Conservation (phyloP, 37 sponge, comb jelly and placozoan species). For the Theonella swinhoei region DNA sequence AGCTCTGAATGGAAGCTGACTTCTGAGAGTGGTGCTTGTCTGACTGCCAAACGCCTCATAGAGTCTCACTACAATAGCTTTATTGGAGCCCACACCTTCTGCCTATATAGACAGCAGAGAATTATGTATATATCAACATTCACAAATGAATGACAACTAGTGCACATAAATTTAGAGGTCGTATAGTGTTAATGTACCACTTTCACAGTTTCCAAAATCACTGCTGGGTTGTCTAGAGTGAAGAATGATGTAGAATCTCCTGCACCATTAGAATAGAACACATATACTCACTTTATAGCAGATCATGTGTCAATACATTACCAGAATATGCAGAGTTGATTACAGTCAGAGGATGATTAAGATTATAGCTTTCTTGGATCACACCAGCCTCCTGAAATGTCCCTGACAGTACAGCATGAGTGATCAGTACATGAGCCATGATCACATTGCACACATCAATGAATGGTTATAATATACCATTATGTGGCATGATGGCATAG, state of each 20-base stretch:
- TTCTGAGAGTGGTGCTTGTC: background rate
- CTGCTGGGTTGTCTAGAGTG: slow-evolving; percentile 6
- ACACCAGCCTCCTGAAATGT: slow-evolving; percentile 45
- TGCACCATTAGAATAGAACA: background rate
- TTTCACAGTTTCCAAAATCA: slow-evolving; percentile 45
- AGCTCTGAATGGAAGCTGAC: background rate
- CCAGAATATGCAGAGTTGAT: background rate
- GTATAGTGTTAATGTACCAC: too few relatives aligned
- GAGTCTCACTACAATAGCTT: background rate
- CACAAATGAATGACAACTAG: too few relatives aligned
- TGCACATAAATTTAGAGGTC: too few relatives aligned
- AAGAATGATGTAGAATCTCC: slow-evolving; percentile 1
- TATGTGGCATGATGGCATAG: slow-evolving; percentile 63
- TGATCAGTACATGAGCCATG: background rate
- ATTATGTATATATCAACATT: background rate
- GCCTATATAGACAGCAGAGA: background rate
- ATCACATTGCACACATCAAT: background rate
- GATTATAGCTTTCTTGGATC: slow-evolving; percentile 54
- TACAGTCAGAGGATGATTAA: slow-evolving; percentile 49
- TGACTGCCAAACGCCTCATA: background rate
- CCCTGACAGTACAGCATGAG: slow-evolving; percentile 13
- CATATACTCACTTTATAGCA: background rate
- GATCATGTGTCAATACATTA: background rate
- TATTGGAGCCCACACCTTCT: background rate
- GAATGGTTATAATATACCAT: slow-evolving; percentile 15